These are phyloP conservation scores for Miltochrista miniata DNA, from an alignment of 2,888 invertebrate species.

Conservation along the genomic window DNA sequence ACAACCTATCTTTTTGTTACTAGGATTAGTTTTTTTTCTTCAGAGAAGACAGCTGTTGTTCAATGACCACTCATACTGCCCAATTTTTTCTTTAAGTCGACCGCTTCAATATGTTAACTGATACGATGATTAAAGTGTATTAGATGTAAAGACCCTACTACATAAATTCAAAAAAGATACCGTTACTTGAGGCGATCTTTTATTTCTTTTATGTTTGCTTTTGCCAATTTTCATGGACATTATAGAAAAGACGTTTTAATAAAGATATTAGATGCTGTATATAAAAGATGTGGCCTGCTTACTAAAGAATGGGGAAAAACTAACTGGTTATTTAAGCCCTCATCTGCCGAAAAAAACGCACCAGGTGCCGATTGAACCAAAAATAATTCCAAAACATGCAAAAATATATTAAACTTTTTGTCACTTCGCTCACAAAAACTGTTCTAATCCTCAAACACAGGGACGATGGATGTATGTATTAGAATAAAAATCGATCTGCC, in stretches of 20 bases:
- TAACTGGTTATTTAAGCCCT: background rate
- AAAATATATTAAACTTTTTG: slow-evolving; percentile 39
- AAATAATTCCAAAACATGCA: slow-evolving; percentile 32
- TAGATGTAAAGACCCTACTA: slow-evolving; percentile 35
- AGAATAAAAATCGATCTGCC: slow-evolving; percentile 60
- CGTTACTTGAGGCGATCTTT: slow-evolving; percentile 20
- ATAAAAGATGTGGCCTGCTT: too few relatives aligned
- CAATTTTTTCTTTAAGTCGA: slow-evolving; percentile 52
- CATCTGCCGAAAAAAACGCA: slow-evolving; percentile 7
- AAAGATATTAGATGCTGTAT: background rate
- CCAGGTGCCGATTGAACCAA: slow-evolving; percentile 38
- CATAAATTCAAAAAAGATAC: slow-evolving; percentile 30
- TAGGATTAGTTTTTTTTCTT: slow-evolving; percentile 45
- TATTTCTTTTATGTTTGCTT: slow-evolving; percentile 16
- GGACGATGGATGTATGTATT: slow-evolving; percentile 48
- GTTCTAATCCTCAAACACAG: slow-evolving; percentile 68
- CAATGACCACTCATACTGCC: slow-evolving; percentile 75
- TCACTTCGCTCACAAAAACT: slow-evolving; percentile 42
- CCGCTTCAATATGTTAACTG: slow-evolving; percentile 54
- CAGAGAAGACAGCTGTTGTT: slow-evolving; percentile 69
- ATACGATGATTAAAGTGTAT: slow-evolving; percentile 66
- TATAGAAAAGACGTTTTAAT: background rate
- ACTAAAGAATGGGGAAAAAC: too few relatives aligned
- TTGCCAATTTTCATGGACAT: slow-evolving; percentile 20
- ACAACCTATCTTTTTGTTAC: slow-evolving; percentile 38